A percentile compares a stretch with the other conserved stretches of the same genome.
Evolutionary conservation across 2,888 invertebrate genomes (phyloP).

Genomic region (Gymnocheta viridis): DNA sequence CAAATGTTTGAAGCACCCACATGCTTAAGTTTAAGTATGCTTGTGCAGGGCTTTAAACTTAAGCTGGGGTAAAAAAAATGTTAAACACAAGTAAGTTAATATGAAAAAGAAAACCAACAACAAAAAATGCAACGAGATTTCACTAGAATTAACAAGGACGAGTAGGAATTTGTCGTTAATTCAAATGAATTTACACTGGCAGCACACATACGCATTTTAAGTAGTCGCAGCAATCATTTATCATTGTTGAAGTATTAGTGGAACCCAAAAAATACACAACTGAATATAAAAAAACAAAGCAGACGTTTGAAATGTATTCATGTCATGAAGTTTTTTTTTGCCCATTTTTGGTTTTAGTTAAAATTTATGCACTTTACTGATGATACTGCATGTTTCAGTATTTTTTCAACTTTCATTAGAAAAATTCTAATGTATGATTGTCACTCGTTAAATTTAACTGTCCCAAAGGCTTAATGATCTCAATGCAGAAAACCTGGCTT

Average conservation of each 20-base stretch:
- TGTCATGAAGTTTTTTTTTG: neutral
- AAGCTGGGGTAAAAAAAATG: too few relatives aligned
- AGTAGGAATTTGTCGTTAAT: neutral
- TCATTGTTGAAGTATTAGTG: constrained; percentile 18
- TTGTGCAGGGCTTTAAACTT: too few relatives aligned
- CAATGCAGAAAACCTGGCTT: neutral
- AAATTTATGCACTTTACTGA: neutral
- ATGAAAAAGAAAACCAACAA: neutral
- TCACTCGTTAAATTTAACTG: neutral
- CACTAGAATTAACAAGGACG: neutral
- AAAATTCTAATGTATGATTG: neutral
- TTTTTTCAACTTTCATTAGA: constrained; percentile 32
- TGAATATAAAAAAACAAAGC: neutral
- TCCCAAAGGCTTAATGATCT: neutral
- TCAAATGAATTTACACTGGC: neutral
- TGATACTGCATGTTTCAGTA: constrained; percentile 35
- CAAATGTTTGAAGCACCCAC: too few relatives aligned
- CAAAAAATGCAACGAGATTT: neutral
- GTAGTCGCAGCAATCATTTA: constrained; percentile 29
- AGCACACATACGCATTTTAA: constrained; percentile 28
- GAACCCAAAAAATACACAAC: neutral
- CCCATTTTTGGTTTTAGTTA: neutral
- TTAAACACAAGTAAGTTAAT: neutral
- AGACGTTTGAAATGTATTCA: neutral
- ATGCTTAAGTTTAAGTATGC: too few relatives aligned